Percentiles rank a stretch among this genome's conserved stretches.
Evolutionary conservation across 23 tunicate species (phyloP).

Genomic region (Pegea sp.): DNA sequence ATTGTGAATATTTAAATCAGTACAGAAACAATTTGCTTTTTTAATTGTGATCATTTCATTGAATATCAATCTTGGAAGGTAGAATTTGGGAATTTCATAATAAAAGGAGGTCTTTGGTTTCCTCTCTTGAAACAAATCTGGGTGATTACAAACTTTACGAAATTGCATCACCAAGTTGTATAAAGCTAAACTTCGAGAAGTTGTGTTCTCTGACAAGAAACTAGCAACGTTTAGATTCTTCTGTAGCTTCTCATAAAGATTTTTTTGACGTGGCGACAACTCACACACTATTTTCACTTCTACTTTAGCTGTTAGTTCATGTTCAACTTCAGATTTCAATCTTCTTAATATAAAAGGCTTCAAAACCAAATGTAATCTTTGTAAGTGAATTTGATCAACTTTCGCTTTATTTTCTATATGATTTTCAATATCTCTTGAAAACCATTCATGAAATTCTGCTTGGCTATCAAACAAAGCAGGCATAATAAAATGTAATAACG

Average conservation of each 20-base stretch:
- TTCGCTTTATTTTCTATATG: conserved; percentile 42
- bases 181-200: too few species aligned
- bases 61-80: conserved; percentile 8
- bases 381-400: conserved; percentile 44
- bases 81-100: not conserved
- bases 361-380: conserved; percentile 46
- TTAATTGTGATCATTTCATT: conserved; percentile 3
- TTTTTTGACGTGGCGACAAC: conserved; percentile 38
- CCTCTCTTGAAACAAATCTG: conserved; percentile 15
- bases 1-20: conserved; percentile 39
- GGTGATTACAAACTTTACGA: conserved; percentile 66
- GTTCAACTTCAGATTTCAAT: conserved; percentile 57
- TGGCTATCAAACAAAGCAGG: conserved; percentile 68
- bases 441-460: conserved; percentile 74
- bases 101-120: conserved; percentile 9
- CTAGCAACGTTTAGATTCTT: conserved; percentile 26
- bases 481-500: conserved; percentile 70
- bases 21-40: conserved; percentile 16
- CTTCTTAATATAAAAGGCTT: conserved; percentile 68
- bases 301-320: conserved; percentile 57
- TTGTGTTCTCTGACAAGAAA: too few species aligned
- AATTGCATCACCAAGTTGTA: conserved; percentile 85
- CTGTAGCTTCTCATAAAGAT: conserved; percentile 36
- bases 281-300: conserved; percentile 52
- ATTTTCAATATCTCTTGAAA: conserved; percentile 66